Evolutionary conservation across 2,797 vertebrate species (phyloP), one percentile per base, ranked within the genome.

Genomic region (Periophthalmus magnuspinnatus): DNA sequence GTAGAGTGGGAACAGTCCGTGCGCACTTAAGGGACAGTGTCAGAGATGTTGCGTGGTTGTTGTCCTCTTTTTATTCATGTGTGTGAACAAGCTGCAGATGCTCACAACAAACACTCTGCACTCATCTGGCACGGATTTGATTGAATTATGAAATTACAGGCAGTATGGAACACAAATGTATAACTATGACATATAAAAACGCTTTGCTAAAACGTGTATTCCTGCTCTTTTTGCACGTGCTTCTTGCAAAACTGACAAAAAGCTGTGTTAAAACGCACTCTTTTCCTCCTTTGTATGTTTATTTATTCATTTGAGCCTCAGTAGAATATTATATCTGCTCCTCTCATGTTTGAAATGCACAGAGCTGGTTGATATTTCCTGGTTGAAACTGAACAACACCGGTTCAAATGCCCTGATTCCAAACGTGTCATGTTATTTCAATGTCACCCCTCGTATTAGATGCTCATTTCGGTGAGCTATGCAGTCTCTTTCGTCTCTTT

Each of bases 401-500:
- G 38, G 36, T 63, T 28, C 11, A 28, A 64, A 47, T 28, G 61
- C 19, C 61, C 6, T 14, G 11, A 45, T 60, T 63, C 21, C 36
- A 45, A 63, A 45, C 47, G 21, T 32, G 41, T 48, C 45, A 65
- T 50, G 24, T 45, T 63, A 14, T 41, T 22, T 41, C 36, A 63
- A 7, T 45, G 36, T 45, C 38, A 45, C 61, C 38, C 7, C 36
- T 64, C 48, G 62, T 48, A 47, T 64, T 47, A 19, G 62, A 47
- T 47, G 21, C 62, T 64, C 41, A 64, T 64, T 64, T 64, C 6
- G 22, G 22, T 28, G 38, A 47, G 21, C 41, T 17, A 47, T 64
- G 38, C 61, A 7, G 11, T 32, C 9, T 28, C 41, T 47, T 28
- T 64, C n/a, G 11, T 32, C 9, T 28, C 41, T 47, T 28, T 64